These are phyloP conservation scores for Chrysopa pallens DNA, from an alignment of 1,140 invertebrate species.

Conservation along the genomic window DNA sequence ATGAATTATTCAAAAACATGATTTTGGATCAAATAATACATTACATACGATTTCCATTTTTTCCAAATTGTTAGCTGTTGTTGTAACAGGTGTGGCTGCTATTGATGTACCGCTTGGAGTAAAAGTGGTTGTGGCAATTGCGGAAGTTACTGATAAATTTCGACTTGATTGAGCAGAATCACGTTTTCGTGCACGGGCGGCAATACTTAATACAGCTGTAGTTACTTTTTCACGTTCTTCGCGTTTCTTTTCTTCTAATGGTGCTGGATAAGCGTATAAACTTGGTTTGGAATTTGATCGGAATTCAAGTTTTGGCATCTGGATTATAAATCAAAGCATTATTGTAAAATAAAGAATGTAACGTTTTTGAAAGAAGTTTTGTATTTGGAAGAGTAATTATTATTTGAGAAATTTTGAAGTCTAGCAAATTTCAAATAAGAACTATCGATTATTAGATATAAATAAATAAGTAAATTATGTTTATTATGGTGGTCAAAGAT, in stretches of 20 bases:
- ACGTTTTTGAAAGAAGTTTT: too few relatives aligned
- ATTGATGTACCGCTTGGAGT: not conserved
- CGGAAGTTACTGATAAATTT: conserved; percentile 12
- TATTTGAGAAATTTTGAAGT: too few relatives aligned
- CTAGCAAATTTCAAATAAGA: too few relatives aligned
- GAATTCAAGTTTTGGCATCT: conserved; percentile 90
- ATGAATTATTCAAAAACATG: not conserved
- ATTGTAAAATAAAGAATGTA: too few relatives aligned
- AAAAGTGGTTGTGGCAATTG: too few relatives aligned
- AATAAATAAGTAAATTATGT: too few relatives aligned
- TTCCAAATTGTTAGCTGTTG: conserved; percentile 18
- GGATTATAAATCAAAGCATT: not conserved
- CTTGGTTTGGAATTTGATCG: conserved; percentile 89
- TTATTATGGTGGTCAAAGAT: too few relatives aligned
- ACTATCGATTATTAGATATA: too few relatives aligned
- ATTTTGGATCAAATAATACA: not conserved
- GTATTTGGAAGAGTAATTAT: too few relatives aligned
- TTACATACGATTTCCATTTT: conserved; percentile 26
- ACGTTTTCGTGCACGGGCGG: conserved; percentile 71
- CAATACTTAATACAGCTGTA: conserved; percentile 93
- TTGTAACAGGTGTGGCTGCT: not conserved
- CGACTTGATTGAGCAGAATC: conserved; percentile 40
- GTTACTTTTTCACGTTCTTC: conserved; percentile 92
- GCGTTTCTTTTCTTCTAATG: conserved; percentile 94
- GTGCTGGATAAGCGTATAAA: conserved; percentile 88